Base-by-base conservation (phyloP, 2,888 invertebrate species). In the Galerucella calmariensis region DNA sequence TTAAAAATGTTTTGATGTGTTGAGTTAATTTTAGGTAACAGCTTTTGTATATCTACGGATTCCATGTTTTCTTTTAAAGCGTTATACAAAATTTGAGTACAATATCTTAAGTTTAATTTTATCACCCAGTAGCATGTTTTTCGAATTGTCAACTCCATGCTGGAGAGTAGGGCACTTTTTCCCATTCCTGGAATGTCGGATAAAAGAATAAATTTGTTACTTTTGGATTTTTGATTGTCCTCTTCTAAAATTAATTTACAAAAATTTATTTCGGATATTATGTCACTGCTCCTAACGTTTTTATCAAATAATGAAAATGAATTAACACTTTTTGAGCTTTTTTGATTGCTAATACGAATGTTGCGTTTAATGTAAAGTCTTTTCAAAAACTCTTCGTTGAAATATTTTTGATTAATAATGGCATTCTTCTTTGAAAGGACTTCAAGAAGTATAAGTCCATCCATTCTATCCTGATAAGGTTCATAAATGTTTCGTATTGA, bases 161-260 rank as follows among this genome's bases (percentile, higher is more conserved):
- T 56, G 11, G 61, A 59, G 5, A 73, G 59, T n/a, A 73, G 20
- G 12, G 63, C 62, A 3, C 61, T 67, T 65, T 73, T 73, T 20
- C 73, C 73, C 67, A 73, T 73, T 12, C 73, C 73, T 1, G 73
- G 53, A 56, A 35, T 41, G 56, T 73, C 73, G n/a, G 59, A 53
- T 20, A 73, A 51, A 16, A 68, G 35, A 20, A 73, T 73, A 24
- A 68, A 63, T 53, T 68, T 63, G 9, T n/a, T 35, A 27, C 27
- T 27, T 3, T 27, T 27, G 27, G 27, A 27, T 27, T 27, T 27
- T 27, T 27, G 2, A 3, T 27, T 27, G 27, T 27, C 27, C 27
- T 27, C 27, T 27, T 53, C 16, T 8, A 67, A 51, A 35, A 48
- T 61, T n/a, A 41, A 11, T 16, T 24, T 16, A 10, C 27, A 61